Evolutionary conservation across 2,113 vertebrate genomes (phyloP), one percentile per base, ranked within the genome.

Genomic region (Callocephalon fimbriatum): DNA sequence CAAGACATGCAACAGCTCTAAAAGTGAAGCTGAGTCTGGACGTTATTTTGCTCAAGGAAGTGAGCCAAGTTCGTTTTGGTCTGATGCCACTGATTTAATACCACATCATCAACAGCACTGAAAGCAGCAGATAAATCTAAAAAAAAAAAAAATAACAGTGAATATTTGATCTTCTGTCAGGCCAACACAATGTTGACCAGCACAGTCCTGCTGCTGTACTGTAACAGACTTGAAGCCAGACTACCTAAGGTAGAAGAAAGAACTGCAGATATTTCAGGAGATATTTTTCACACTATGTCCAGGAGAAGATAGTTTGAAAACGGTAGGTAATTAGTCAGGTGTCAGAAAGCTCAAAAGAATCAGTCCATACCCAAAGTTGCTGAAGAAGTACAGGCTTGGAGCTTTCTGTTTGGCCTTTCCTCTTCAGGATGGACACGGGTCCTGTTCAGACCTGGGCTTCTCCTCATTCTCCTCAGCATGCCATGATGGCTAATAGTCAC

Each of bases 31-130:
- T 77, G 20, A 50, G 13, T 78, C 45, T 88, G 32, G 23, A 87
- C 78, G 50, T 77, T 80, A n/a, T 84, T 91, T 79, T 51, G 27
- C 40, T 88, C 31, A 85, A 47, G 48, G 31, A 93, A 94, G 53
- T 53, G 23, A 35, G 38, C 44, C 71, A 86, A 65, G 21, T 72
- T 78, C 7, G 2, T 79, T 6, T 89, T 72, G 38, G 12, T 81
- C n/a, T 88, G 75, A 78, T 61, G 92, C 23, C 27, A n/a, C 51
- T 78, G 37, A 78, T 58, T 79, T 76, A 67, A 79, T 78, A 87
- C 3, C 15, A 73, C 38, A 29, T 35, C 63, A 63, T 51, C 19
- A 78, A 62, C 3, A 51, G 9, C 66, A 83, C 19, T 65, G 70
- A 71, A 84, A 85, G 26, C 12, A 82, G 50, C 10, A 63, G 42